These are phyloP conservation scores for Parthenolecanium corni DNA, from an alignment of 2,888 invertebrate species.

Conservation along the genomic window DNA sequence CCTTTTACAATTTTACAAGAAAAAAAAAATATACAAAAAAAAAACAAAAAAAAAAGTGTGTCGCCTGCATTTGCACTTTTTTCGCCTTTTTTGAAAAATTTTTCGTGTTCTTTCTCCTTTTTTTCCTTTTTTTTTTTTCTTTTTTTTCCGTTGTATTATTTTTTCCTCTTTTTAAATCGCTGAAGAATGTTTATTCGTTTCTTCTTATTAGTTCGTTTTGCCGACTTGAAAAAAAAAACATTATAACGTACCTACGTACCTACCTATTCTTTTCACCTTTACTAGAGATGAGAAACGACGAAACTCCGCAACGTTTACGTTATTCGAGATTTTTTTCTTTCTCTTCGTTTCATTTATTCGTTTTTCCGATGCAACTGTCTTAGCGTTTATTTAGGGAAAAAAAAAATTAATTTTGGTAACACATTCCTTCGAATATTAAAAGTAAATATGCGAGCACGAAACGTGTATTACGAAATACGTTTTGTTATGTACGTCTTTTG, in stretches of 20 bases:
- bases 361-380: constrained; percentile 17
- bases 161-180: background rate
- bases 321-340: constrained; percentile 4
- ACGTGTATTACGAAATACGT: constrained; percentile 24
- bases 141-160: constrained; percentile 8
- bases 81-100: constrained; percentile 12
- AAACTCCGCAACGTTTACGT: background rate
- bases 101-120: constrained; percentile 11
- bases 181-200: background rate
- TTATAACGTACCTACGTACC: too few species aligned
- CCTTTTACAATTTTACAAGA: background rate
- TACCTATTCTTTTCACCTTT: background rate
- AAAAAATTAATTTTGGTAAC: constrained; percentile 18
- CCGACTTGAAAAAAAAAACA: background rate
- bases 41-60: constrained; percentile 9
- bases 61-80: constrained; percentile 28
- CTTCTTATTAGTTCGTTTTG: too few species aligned
- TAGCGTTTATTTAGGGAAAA: constrained; percentile 28
- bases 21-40: too few species aligned
- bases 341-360: background rate
- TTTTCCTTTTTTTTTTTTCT: constrained; percentile 4
- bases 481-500: constrained; percentile 26
- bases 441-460: constrained; percentile 25
- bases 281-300: background rate
- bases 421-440: constrained; percentile 26